Evolutionary conservation across 1,140 invertebrate species (phyloP).

Genomic region (Phymastichus coffea): DNA sequence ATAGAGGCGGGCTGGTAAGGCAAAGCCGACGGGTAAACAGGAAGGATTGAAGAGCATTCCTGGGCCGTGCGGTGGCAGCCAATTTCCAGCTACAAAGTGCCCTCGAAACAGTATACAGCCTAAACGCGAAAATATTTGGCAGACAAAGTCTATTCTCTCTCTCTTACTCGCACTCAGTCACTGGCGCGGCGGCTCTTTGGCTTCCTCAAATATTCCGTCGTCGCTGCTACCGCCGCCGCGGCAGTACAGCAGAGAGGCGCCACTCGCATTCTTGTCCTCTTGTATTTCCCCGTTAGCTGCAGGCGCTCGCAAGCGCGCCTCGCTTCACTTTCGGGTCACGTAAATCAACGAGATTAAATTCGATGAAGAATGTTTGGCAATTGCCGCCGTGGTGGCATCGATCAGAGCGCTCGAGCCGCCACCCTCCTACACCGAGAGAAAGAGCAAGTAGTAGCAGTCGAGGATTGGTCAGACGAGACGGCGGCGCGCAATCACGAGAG

Average conservation of each 20-base stretch:
- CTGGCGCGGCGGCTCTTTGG: neutral
- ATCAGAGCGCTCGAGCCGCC: neutral
- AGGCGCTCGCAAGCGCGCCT: too few relatives aligned
- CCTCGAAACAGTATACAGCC: too few relatives aligned
- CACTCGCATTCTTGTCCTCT: neutral
- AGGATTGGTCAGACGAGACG: conserved; percentile 3
- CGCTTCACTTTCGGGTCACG: conserved; percentile 15
- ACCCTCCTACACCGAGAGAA: too few relatives aligned
- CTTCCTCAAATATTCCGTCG: neutral
- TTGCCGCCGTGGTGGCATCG: neutral
- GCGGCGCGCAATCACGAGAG: neutral
- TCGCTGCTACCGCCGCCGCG: neutral
- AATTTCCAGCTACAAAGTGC: too few relatives aligned
- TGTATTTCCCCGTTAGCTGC: neutral
- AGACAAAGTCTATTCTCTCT: too few relatives aligned
- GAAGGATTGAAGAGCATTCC: too few relatives aligned
- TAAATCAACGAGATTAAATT: conserved; percentile 29
- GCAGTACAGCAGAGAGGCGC: too few relatives aligned
- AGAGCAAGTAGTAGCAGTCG: conserved; percentile 7
- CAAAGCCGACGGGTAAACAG: too few relatives aligned
- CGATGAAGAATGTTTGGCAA: conserved; percentile 29
- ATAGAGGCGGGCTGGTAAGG: too few relatives aligned
- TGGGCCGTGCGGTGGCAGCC: too few relatives aligned
- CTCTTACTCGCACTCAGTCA: too few relatives aligned
- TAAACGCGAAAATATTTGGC: conserved; percentile 19